Evolutionary conservation across 2,888 invertebrate species (phyloP).

Genomic region (Drosophila heteroneura): DNA sequence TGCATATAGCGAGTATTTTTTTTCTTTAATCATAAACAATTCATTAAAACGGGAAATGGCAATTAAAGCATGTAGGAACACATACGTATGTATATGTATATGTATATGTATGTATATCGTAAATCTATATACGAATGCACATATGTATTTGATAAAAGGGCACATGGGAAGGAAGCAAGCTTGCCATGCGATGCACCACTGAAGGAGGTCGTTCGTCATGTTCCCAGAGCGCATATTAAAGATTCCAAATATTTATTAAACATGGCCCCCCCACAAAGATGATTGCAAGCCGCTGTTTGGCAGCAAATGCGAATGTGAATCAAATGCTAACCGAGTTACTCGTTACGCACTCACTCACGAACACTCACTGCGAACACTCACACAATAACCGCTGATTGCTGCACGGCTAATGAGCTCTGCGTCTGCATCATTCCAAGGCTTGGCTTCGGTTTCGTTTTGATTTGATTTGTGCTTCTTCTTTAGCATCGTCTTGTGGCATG

Average conservation of each 20-base stretch:
- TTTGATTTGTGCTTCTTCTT: slow-evolving; percentile 3
- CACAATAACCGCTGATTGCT: slow-evolving; percentile 59
- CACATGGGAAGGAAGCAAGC: slow-evolving; percentile 44
- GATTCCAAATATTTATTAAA: slow-evolving; percentile 50
- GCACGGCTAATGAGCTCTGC: slow-evolving; percentile 25
- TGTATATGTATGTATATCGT: slow-evolving; percentile 15
- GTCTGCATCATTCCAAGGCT: slow-evolving; percentile 23
- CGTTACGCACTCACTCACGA: slow-evolving; percentile 43
- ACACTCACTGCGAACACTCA: slow-evolving; percentile 12
- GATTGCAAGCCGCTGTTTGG: slow-evolving; percentile 44
- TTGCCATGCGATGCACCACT: slow-evolving; percentile 42
- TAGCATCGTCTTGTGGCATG: slow-evolving; percentile 43
- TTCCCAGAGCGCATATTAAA: slow-evolving; percentile 48
- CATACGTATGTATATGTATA: not conserved
- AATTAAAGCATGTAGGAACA: slow-evolving; percentile 60
- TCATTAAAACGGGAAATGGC: slow-evolving; percentile 81
- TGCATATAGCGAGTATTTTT: slow-evolving; percentile 13
- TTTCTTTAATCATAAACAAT: slow-evolving; percentile 66
- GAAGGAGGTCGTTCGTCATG: slow-evolving; percentile 49
- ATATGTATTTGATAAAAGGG: slow-evolving; percentile 4
- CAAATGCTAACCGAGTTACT: slow-evolving; percentile 48
- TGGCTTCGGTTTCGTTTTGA: slow-evolving; percentile 5
- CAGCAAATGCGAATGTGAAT: slow-evolving; percentile 34
- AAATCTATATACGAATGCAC: slow-evolving; percentile 56
- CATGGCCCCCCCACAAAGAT: slow-evolving; percentile 19